These are phyloP conservation scores for Acropora yongei DNA, from an alignment of 64 coral and sea anemone genomes.

Conservation along the genomic window DNA sequence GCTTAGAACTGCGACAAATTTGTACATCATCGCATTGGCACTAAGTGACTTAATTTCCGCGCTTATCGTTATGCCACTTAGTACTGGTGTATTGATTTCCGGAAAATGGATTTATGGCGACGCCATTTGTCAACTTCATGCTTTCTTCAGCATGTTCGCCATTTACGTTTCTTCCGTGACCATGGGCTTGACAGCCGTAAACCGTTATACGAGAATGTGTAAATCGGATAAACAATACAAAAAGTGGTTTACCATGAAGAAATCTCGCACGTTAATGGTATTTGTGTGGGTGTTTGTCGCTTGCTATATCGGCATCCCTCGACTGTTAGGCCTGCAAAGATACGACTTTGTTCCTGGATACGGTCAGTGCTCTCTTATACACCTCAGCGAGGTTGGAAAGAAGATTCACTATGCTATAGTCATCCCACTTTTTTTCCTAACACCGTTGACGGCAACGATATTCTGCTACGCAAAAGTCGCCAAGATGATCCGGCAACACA, in stretches of 20 bases:
- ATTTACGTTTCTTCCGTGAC: not conserved
- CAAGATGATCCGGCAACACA: slow-evolving; percentile 3
- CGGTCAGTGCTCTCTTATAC: not conserved
- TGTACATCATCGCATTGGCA: not conserved
- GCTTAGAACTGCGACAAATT: not conserved
- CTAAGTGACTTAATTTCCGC: not conserved
- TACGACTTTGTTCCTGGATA: not conserved
- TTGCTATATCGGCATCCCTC: not conserved
- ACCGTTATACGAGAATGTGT: not conserved
- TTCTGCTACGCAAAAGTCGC: not conserved
- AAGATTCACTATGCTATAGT: not conserved
- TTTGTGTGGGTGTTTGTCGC: not conserved
- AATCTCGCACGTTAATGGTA: not conserved
- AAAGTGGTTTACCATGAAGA: not conserved
- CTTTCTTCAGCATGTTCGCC: slow-evolving; percentile 6
- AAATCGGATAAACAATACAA: not conserved
- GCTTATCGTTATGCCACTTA: not conserved
- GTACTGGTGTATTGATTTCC: not conserved
- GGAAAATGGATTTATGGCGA: not conserved
- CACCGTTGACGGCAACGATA: not conserved
- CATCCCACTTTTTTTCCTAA: not conserved
- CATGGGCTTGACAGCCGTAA: slow-evolving; percentile 4
- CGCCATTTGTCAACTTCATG: not conserved
- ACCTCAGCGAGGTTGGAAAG: not conserved
- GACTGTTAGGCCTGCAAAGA: not conserved